A percentile compares a stretch with the other conserved stretches of the same genome.
phyloP scores from a whole-genome alignment of 1,140 invertebrate genomes.

The Phocides pigmalion region DNA sequence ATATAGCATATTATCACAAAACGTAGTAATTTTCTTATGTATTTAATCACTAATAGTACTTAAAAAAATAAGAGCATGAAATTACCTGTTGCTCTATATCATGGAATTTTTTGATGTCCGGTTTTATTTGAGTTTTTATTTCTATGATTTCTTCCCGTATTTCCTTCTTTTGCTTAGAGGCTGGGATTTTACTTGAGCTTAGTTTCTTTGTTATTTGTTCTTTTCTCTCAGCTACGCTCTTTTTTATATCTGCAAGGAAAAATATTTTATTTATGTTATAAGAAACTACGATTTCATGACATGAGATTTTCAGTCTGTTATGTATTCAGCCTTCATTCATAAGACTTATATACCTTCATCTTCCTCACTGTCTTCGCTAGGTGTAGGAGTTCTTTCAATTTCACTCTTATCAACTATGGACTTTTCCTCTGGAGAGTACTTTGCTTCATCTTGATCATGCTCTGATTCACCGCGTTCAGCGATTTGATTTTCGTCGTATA shows the following conservation, averaged over 20 bases:
- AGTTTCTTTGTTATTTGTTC: conserved; percentile 89
- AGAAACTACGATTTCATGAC: no score
- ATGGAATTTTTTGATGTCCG: conserved; percentile 82
- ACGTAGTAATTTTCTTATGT: no score
- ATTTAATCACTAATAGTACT: no score
- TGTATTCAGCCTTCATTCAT: no score
- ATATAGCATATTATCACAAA: background rate
- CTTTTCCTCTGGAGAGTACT: conserved; percentile 90
- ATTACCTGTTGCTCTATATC: conserved; percentile 75
- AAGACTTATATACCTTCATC: conserved; percentile 74
- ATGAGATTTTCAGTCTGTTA: no score
- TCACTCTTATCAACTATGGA: conserved; percentile 84
- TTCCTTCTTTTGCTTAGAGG: conserved; percentile 88
- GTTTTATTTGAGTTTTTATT: conserved; percentile 87
- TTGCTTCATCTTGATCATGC: conserved; percentile 87
- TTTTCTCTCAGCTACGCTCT: conserved; percentile 87
- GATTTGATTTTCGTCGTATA: conserved; percentile 70
- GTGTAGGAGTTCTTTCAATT: conserved; percentile 79
- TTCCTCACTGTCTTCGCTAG: conserved; percentile 86
- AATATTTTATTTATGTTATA: no score
- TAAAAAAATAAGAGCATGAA: background rate
- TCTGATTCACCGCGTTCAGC: conserved; percentile 61
- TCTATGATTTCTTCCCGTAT: conserved; percentile 88
- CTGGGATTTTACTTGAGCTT: conserved; percentile 87
- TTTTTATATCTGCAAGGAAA: conserved; percentile 82